Conservation (phyloP, 1,140 invertebrate species). For the Ditylenchus dipsaci region DNA sequence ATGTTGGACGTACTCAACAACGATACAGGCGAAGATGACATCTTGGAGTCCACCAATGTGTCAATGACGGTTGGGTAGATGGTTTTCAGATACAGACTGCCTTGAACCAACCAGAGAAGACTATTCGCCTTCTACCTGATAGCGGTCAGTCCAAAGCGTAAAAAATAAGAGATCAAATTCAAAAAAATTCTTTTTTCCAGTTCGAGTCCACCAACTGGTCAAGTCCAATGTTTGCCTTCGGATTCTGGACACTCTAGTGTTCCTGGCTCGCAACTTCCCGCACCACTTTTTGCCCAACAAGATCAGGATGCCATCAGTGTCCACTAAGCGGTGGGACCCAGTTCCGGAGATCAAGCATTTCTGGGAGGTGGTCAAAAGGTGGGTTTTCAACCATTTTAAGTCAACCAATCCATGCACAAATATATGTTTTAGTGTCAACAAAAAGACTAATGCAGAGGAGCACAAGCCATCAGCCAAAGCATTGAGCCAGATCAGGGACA, state of each 20-base stretch:
- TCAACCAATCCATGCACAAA: neutral
- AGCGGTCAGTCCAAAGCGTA: too few species aligned
- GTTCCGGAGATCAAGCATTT: slow-evolving; percentile 15
- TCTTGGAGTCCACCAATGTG: neutral
- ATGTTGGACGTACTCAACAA: slow-evolving; percentile 38
- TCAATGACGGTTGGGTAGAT: slow-evolving; percentile 31
- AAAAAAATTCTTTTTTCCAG: slow-evolving; percentile 22
- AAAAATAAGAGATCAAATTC: too few species aligned
- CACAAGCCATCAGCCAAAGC: neutral
- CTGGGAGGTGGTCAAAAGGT: slow-evolving; percentile 34
- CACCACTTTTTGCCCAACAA: slow-evolving; percentile 37
- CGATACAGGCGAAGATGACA: slow-evolving; percentile 20
- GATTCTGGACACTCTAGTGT: slow-evolving; percentile 33
- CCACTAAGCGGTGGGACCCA: neutral
- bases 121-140: slow-evolving; percentile 22
- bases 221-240: slow-evolving; percentile 18
- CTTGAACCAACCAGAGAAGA: slow-evolving; percentile 26
- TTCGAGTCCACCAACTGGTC: slow-evolving; percentile 28
- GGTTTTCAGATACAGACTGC: slow-evolving; percentile 23
- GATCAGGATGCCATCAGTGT: slow-evolving; percentile 3
- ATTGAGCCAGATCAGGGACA: slow-evolving; percentile 7
- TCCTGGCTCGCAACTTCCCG: slow-evolving; percentile 32
- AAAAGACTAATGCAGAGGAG: slow-evolving; percentile 9
- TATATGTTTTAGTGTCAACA: slow-evolving; percentile 25
- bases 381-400: slow-evolving; percentile 13